A percentile compares a stretch with the other conserved stretches of the same genome.
Conservation (phyloP, 37 sponge, comb jelly and placozoan genomes). For the Spongilla lacustris region DNA sequence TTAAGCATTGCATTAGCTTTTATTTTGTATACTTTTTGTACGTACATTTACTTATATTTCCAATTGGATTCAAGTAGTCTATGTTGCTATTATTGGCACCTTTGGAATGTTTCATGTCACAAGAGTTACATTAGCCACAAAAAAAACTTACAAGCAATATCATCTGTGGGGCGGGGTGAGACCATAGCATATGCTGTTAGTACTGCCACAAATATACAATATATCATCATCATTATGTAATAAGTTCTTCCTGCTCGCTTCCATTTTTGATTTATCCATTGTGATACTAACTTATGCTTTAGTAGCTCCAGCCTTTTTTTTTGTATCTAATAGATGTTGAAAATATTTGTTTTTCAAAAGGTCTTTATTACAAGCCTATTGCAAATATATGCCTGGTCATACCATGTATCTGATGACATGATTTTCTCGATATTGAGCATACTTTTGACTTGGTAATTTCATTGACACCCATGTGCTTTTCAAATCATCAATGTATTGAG, state of each 20-base stretch:
- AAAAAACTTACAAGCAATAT: neutral
- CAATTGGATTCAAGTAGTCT: neutral
- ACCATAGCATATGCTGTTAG: neutral
- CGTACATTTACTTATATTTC: neutral
- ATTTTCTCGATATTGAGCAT: too few species aligned
- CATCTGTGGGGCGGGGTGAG: neutral
- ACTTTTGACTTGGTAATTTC: neutral
- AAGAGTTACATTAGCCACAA: neutral
- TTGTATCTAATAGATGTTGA: too few species aligned
- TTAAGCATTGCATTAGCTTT: neutral
- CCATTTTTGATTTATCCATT: neutral
- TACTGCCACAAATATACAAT: neutral
- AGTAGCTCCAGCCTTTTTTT: neutral
- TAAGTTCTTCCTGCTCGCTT: neutral
- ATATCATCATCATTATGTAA: neutral
- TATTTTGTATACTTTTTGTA: neutral
- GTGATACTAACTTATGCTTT: neutral
- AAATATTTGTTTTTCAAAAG: too few species aligned
- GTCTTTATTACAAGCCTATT: too few species aligned
- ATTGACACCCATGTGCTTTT: neutral
- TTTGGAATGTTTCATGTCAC: neutral
- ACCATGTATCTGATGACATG: neutral
- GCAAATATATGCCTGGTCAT: neutral
- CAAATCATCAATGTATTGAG: neutral
- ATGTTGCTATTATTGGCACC: neutral